Evolutionary conservation across 2,888 invertebrate species (phyloP).

Genomic region (Stegana nigrithorax): DNA sequence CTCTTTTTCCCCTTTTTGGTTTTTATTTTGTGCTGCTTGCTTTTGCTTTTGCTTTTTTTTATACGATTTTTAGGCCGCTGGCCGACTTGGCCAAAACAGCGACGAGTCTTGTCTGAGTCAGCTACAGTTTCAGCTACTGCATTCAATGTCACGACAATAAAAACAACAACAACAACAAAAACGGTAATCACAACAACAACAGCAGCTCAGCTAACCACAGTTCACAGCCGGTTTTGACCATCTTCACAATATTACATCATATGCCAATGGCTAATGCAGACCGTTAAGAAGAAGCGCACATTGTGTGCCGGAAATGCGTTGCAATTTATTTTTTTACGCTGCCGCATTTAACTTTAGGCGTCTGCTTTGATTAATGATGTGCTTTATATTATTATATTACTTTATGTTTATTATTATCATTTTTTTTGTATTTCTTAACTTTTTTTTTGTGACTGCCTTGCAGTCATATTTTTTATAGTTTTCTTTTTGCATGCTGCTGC

Average conservation of each 20-base stretch:
- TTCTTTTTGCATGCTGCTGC: too few relatives aligned
- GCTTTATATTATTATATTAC: too few relatives aligned
- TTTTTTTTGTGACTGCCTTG: too few relatives aligned
- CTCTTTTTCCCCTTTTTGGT: slow-evolving; percentile 37
- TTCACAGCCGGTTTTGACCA: slow-evolving; percentile 13
- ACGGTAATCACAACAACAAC: neutral
- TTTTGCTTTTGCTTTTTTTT: slow-evolving; percentile 5
- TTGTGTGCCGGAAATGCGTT: neutral
- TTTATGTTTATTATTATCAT: too few relatives aligned
- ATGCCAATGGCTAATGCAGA: neutral
- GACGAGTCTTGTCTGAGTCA: too few relatives aligned
- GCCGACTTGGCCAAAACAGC: slow-evolving; percentile 30
- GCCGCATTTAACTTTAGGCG: too few relatives aligned
- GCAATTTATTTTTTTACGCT: neutral
- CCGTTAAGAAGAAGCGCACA: neutral
- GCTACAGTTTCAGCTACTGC: slow-evolving; percentile 23
- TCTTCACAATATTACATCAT: slow-evolving; percentile 16
- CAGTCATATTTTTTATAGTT: too few relatives aligned
- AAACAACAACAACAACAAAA: neutral
- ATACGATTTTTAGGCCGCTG: slow-evolving; percentile 48
- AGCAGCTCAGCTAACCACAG: slow-evolving; percentile 26
- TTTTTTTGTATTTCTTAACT: too few relatives aligned
- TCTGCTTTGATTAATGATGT: too few relatives aligned
- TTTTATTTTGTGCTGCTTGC: slow-evolving; percentile 30
- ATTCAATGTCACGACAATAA: slow-evolving; percentile 52